Percentiles rank a stretch among this genome's conserved stretches.
These are phyloP conservation scores for Aptenodytes patagonicus DNA, from an alignment of 2,113 vertebrate genomes.

Conservation along the genomic window DNA sequence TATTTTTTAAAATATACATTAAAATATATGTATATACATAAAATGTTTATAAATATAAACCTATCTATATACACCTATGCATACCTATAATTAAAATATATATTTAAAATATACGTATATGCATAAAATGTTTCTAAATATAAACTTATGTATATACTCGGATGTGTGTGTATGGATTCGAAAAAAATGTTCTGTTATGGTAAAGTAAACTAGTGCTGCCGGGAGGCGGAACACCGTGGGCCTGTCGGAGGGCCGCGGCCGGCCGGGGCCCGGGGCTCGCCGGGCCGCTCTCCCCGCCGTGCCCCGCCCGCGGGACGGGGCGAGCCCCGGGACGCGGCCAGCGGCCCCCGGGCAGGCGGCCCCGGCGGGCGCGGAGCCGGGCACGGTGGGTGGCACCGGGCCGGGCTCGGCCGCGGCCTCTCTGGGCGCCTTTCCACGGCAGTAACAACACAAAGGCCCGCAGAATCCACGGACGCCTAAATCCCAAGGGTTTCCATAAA, in stretches of 20 bases:
- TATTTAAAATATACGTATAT: not conserved
- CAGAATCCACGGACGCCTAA: fast-evolving
- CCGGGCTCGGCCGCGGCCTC: not conserved
- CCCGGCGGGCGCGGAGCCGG: too few relatives aligned
- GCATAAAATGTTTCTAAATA: not conserved
- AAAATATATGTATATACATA: not conserved
- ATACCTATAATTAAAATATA: not conserved
- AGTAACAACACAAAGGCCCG: not conserved
- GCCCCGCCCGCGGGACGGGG: too few relatives aligned
- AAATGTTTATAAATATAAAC: not conserved
- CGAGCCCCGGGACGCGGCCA: too few relatives aligned
- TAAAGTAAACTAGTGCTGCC: not conserved
- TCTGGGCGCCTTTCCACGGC: fast-evolving
- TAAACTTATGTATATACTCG: not conserved
- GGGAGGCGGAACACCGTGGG: not conserved
- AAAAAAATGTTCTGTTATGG: not conserved
- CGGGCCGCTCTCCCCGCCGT: too few relatives aligned
- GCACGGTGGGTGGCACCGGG: not conserved
- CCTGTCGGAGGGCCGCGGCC: not conserved
- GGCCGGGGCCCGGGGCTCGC: too few relatives aligned
- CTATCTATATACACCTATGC: not conserved
- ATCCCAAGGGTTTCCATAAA: not conserved
- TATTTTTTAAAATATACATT: not conserved
- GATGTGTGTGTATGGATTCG: not conserved
- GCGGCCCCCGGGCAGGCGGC: too few relatives aligned